These are phyloP conservation scores for Microcebus jonahi DNA, from an alignment of 2,113 vertebrate genomes.

Conservation along the genomic window DNA sequence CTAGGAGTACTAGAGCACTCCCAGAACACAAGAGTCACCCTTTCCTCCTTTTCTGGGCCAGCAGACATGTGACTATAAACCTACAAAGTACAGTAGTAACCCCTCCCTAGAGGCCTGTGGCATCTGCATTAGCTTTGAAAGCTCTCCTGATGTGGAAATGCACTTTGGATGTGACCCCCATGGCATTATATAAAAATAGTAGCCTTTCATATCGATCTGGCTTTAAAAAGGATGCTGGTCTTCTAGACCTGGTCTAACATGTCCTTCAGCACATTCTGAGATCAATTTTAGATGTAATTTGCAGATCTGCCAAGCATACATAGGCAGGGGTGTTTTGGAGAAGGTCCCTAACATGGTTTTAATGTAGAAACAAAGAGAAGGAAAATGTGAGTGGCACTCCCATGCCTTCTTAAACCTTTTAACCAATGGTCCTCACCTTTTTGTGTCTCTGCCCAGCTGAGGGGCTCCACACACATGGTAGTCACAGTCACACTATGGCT, in stretches of 20 bases:
- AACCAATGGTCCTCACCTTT: not conserved
- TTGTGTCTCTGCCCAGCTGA: not conserved
- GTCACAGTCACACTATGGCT: not conserved
- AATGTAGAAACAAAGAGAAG: constrained; percentile 22
- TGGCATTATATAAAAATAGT: constrained; percentile 51
- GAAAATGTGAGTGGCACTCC: not conserved
- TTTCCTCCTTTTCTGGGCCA: not conserved
- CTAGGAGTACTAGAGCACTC: not conserved
- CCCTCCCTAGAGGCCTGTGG: not conserved
- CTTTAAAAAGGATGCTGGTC: constrained; percentile 42
- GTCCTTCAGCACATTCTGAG: constrained; percentile 19
- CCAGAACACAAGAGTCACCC: not conserved
- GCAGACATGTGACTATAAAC: not conserved
- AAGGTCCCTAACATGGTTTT: not conserved
- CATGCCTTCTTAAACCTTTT: not conserved
- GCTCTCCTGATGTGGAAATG: constrained; percentile 29
- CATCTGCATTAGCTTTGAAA: constrained; percentile 62
- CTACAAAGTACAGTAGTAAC: constrained; percentile 6
- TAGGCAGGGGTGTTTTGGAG: not conserved
- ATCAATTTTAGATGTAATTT: constrained; percentile 62
- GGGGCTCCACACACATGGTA: not conserved
- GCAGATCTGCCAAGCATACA: not conserved
- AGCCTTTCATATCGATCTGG: constrained; percentile 52
- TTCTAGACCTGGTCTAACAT: not conserved
- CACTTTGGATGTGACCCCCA: constrained; percentile 39